A percentile compares a stretch with the other conserved stretches of the same genome.
Evolutionary conservation across 2,113 vertebrate genomes (phyloP).

Genomic region (Rhegmatorhina hoffmannsi): DNA sequence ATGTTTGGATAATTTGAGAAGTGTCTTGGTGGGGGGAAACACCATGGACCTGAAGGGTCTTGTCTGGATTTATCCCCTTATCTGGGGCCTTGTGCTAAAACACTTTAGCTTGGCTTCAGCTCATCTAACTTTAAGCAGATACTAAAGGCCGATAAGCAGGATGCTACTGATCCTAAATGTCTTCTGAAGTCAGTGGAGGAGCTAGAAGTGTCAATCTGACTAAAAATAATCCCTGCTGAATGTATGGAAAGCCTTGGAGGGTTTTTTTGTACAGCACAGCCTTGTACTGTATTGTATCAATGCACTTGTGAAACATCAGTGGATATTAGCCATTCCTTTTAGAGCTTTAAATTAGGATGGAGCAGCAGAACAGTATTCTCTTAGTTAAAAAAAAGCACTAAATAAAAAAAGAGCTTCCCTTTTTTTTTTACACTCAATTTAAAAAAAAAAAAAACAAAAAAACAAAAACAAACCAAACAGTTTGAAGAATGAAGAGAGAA

Average conservation of each 20-base stretch:
- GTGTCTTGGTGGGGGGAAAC: not conserved
- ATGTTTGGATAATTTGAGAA: not conserved
- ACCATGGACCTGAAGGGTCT: not conserved
- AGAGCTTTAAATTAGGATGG: not conserved
- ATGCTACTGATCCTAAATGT: not conserved
- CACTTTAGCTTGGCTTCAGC: not conserved
- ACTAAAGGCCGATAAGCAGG: not conserved
- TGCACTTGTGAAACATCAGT: not conserved
- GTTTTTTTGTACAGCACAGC: not conserved
- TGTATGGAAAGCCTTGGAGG: not conserved
- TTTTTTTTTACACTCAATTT: no score
- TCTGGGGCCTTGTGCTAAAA: not conserved
- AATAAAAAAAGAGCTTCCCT: not conserved
- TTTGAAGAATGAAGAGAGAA: not conserved
- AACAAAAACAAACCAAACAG: not conserved
- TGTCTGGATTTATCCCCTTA: not conserved
- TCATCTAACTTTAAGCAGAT: not conserved
- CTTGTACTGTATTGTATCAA: not conserved
- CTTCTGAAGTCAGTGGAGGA: not conserved
- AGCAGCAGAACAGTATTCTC: not conserved
- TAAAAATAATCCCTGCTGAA: not conserved
- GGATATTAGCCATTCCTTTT: not conserved
- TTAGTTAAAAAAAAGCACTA: not conserved
- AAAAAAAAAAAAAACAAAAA: no score
- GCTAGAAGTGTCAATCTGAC: not conserved